Percentiles rank a stretch among this genome's conserved stretches.
Conservation (phyloP, 2,113 vertebrate species). For the Diphyllodes magnificus region DNA sequence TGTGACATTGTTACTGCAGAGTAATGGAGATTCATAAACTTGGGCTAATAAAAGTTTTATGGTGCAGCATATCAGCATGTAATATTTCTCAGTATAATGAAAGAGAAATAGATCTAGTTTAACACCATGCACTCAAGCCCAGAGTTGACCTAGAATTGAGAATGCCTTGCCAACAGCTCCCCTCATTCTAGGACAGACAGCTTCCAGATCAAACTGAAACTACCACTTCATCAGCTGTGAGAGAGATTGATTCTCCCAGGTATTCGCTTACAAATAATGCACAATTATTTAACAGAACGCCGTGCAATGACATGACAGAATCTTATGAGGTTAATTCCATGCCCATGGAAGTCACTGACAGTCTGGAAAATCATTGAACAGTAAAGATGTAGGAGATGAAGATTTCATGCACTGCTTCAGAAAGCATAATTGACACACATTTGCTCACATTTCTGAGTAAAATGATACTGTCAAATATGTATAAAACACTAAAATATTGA, state of each 20-base stretch:
- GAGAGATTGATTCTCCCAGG: not conserved
- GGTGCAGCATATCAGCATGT: not conserved
- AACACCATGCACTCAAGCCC: not conserved
- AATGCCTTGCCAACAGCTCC: not conserved
- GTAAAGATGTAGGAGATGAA: not conserved
- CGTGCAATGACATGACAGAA: not conserved
- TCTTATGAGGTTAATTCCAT: not conserved
- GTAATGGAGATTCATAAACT: constrained; percentile 32
- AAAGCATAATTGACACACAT: not conserved
- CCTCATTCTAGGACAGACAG: not conserved
- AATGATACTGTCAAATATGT: not conserved
- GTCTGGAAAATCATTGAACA: not conserved
- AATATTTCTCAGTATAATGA: constrained; percentile 19
- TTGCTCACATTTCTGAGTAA: not conserved
- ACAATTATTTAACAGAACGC: not conserved
- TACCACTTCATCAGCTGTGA: not conserved
- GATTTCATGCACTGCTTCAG: not conserved
- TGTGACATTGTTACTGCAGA: constrained; percentile 20
- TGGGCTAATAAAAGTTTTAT: constrained; percentile 28
- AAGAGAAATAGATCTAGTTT: not conserved
- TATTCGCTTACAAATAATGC: not conserved
- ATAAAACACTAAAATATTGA: not conserved
- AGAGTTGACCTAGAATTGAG: not conserved
- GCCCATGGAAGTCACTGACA: not conserved
- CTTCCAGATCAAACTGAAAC: not conserved